phyloP scores from a whole-genome alignment of 2,797 vertebrate genomes.

The Bovichtus diacanthus region DNA sequence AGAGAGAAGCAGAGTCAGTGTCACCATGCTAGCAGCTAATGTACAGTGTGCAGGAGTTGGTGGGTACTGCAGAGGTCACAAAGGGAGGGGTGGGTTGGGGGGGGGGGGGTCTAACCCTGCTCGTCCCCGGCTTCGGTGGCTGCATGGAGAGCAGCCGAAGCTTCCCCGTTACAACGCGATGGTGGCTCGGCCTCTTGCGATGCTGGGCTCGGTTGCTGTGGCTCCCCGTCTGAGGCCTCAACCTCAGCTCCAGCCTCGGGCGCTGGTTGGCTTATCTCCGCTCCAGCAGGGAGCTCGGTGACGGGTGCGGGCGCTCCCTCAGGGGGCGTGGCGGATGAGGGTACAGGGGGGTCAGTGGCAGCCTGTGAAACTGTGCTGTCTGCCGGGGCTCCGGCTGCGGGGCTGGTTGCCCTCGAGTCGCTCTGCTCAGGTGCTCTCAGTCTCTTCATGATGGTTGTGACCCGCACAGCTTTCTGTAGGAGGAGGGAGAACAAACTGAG shows the following conservation, averaged over 20 bases:
- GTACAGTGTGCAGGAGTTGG: slow-evolving; percentile 80
- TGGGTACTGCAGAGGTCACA: slow-evolving; percentile 54
- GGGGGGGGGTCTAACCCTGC: slow-evolving; percentile 83
- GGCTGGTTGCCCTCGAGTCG: slow-evolving; percentile 70
- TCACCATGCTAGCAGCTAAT: slow-evolving; percentile 88
- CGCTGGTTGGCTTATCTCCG: slow-evolving; percentile 62
- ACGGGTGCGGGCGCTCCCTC: slow-evolving; percentile 4
- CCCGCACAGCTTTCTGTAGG: slow-evolving; percentile 94
- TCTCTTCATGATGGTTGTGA: slow-evolving; percentile 98
- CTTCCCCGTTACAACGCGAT: slow-evolving; percentile 87
- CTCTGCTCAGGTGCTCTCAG: slow-evolving; percentile 91
- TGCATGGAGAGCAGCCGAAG: slow-evolving; percentile 68
- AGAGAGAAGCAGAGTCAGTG: slow-evolving; percentile 82
- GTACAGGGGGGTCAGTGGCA: slow-evolving; percentile 56
- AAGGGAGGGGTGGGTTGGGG: background rate
- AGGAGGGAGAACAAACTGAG: background rate
- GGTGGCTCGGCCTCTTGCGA: slow-evolving; percentile 71
- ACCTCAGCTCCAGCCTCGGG: slow-evolving; percentile 39
- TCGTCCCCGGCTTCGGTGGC: slow-evolving; percentile 78
- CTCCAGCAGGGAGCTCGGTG: slow-evolving; percentile 64
- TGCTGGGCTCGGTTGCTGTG: slow-evolving; percentile 62
- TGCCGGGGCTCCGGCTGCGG: slow-evolving; percentile 44
- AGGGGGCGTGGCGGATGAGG: slow-evolving; percentile 20
- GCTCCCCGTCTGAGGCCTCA: slow-evolving; percentile 46
- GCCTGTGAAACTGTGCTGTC: slow-evolving; percentile 72